phyloP scores from a whole-genome alignment of 2,888 invertebrate species.

The Steinernema hermaphroditum region DNA sequence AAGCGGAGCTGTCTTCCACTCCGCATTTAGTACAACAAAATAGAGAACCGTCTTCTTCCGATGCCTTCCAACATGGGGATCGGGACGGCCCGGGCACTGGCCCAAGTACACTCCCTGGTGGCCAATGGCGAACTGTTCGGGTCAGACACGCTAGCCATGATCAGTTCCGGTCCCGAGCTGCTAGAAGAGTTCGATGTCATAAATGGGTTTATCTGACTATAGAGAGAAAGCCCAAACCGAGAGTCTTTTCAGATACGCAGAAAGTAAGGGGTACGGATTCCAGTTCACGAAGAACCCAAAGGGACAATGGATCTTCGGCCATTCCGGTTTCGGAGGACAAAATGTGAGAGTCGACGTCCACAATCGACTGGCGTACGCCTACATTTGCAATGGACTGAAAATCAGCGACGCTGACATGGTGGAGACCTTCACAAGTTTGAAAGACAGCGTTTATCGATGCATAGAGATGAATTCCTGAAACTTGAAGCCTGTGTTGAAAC shows the following conservation, averaged over 20 bases:
- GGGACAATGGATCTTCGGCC: constrained; percentile 56
- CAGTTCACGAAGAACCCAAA: constrained; percentile 52
- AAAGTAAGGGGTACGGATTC: constrained; percentile 53
- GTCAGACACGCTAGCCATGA: constrained; percentile 31
- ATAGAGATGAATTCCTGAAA: not conserved
- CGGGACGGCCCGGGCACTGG: constrained; percentile 47
- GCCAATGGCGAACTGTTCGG: constrained; percentile 6
- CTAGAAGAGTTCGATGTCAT: constrained; percentile 48
- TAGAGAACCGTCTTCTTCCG: constrained; percentile 48
- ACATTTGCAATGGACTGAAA: constrained; percentile 54
- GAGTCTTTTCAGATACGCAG: constrained; percentile 26
- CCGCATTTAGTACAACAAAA: constrained; percentile 49
- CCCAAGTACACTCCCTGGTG: constrained; percentile 41
- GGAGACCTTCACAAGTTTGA: not conserved
- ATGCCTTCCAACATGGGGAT: constrained; percentile 60
- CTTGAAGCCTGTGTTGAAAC: too few species aligned
- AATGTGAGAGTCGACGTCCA: constrained; percentile 51
- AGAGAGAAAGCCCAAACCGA: not conserved
- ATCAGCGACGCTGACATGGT: constrained; percentile 32
- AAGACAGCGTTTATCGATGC: not conserved
- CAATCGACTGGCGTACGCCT: constrained; percentile 48
- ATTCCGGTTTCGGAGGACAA: constrained; percentile 56
- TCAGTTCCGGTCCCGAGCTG: constrained; percentile 43
- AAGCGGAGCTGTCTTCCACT: not conserved
- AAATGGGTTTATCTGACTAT: constrained; percentile 39